These are phyloP conservation scores for Athene cunicularia DNA, from an alignment of 2,113 vertebrate genomes.

Conservation along the genomic window DNA sequence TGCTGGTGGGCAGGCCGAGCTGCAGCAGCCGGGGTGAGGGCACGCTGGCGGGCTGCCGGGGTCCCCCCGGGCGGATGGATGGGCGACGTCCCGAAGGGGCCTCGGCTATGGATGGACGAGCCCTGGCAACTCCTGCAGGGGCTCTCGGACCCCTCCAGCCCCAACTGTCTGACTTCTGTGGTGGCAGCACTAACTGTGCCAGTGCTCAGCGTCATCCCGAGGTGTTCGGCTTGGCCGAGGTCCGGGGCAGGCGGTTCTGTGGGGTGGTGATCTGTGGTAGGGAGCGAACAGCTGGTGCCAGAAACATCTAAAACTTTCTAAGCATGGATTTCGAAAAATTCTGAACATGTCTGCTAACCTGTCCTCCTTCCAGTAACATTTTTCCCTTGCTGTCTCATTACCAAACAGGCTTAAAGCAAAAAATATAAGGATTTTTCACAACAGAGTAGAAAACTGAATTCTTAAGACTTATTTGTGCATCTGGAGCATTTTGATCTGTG, in stretches of 20 bases:
- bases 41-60: not conserved
- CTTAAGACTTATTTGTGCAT: not conserved
- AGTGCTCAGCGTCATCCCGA: not conserved
- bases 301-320: constrained; percentile 18
- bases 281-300: not conserved
- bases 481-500: not conserved
- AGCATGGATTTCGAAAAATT: not conserved
- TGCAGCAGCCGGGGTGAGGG: not conserved
- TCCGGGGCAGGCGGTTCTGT: rapidly evolving
- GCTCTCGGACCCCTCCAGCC: not conserved
- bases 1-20: not conserved
- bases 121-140: not conserved
- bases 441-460: not conserved
- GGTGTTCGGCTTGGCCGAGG: rapidly evolving
- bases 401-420: not conserved
- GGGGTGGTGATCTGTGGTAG: not conserved
- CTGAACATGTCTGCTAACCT: not conserved
- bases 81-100: not conserved
- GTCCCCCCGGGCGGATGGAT: not conserved
- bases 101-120: not conserved
- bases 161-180: not conserved
- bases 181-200: rapidly evolving
- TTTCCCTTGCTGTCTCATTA: not conserved
- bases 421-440: not conserved
- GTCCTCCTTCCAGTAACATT: not conserved